These are phyloP conservation scores for Cantharis rufa DNA, from an alignment of 2,888 invertebrate genomes.

Conservation along the genomic window DNA sequence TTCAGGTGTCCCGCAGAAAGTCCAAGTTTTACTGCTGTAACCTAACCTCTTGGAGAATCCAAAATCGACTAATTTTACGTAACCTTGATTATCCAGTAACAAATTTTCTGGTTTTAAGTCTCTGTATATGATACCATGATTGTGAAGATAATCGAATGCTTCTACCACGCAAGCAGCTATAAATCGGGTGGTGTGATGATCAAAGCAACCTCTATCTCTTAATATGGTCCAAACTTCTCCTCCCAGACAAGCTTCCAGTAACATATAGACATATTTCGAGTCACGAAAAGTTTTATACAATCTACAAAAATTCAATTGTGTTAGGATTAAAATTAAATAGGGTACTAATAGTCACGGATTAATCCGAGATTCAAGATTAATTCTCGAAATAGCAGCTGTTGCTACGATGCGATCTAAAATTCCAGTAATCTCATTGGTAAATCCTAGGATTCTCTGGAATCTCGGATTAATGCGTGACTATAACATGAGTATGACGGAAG, in stretches of 20 bases:
- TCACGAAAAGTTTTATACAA: conserved; percentile 71
- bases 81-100: conserved; percentile 64
- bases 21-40: conserved; percentile 71
- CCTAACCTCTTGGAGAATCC: conserved; percentile 71
- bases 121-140: conserved; percentile 62
- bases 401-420: too few species aligned
- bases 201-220: conserved; percentile 67
- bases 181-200: conserved; percentile 68
- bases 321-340: too few species aligned
- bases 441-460: too few species aligned
- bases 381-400: too few species aligned
- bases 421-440: too few species aligned
- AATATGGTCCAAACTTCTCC: conserved; percentile 76
- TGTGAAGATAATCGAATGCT: conserved; percentile 71
- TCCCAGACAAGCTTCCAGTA: conserved; percentile 73
- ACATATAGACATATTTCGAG: conserved; percentile 72
- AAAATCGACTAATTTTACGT: conserved; percentile 71
- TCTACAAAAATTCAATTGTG: conserved; percentile 50
- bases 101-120: conserved; percentile 76
- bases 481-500: too few species aligned
- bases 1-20: conserved; percentile 74
- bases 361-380: too few species aligned
- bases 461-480: too few species aligned
- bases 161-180: conserved; percentile 72
- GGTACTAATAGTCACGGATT: too few species aligned